These are phyloP conservation scores for Drosophila littoralis DNA, from an alignment of 1,140 invertebrate genomes.

Conservation along the genomic window DNA sequence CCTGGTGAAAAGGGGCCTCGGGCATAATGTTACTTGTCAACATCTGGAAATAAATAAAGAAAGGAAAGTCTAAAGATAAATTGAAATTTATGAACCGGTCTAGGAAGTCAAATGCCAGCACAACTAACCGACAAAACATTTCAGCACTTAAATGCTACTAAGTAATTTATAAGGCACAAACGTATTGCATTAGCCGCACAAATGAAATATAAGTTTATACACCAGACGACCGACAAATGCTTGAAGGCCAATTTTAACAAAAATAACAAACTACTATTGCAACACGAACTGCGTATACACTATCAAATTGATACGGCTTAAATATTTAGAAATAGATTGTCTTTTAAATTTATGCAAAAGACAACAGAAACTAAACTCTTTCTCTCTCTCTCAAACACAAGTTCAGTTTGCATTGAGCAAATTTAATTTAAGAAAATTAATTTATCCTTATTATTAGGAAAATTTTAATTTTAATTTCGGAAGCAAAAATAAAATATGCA, in stretches of 20 bases:
- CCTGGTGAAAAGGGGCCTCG: background rate
- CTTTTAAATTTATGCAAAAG: too few species aligned
- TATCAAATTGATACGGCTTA: background rate
- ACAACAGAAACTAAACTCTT: too few species aligned
- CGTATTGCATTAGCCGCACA: slow-evolving; percentile 50
- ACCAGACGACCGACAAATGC: background rate
- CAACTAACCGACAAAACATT: slow-evolving; percentile 60
- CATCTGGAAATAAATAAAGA: slow-evolving; percentile 72
- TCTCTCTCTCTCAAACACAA: too few species aligned
- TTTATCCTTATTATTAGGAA: too few species aligned
- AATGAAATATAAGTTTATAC: slow-evolving; percentile 47
- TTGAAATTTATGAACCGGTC: slow-evolving; percentile 76
- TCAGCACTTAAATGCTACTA: slow-evolving; percentile 63
- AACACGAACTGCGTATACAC: background rate
- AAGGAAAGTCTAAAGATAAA: slow-evolving; percentile 60
- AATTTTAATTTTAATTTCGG: too few species aligned
- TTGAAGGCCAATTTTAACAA: slow-evolving; percentile 30
- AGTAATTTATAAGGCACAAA: slow-evolving; percentile 72
- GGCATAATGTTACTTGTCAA: slow-evolving; percentile 64
- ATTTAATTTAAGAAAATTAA: too few species aligned
- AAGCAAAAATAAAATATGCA: too few species aligned
- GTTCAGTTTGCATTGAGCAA: too few species aligned
- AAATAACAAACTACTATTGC: background rate
- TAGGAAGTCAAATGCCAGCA: slow-evolving; percentile 60
- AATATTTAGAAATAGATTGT: too few species aligned